Base-by-base conservation (phyloP, 2,797 vertebrate genomes). In the Anomalospiza imberbis region DNA sequence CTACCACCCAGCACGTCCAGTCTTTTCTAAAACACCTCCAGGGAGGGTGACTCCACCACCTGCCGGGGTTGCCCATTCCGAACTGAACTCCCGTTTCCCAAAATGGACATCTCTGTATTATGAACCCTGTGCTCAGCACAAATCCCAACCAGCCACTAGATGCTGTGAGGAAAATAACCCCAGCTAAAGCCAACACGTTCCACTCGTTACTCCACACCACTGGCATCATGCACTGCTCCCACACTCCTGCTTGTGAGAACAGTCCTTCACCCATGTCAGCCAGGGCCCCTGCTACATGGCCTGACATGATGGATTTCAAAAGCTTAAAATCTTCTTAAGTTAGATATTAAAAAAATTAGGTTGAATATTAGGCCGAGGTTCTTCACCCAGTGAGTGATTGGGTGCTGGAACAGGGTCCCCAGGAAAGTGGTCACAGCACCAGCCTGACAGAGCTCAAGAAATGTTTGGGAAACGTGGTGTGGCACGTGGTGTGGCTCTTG, bases 381-480 rank as follows among this genome's bases (percentile, higher is more conserved):
- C 31, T 32, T 65, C 22, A 14, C 10, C 9, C n/a, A 20, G 18
- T 71, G 31, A 4, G 18, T 54, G 31, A 16, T 3, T 42, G 31
- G 31, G 22, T 51, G 29, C 47, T 36, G 13, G 36, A 53, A 32
- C 34, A 36, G 26, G 6, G 7, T 34, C 9, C 17, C 13, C 15
- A 53, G 45, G 15, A 26, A 17, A 29, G 22, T 11, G 31, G 13
- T n/a, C 26, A 9, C 16, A 36, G 34, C 60, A 21, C 22, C 34
- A 54, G 40, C 13, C 63, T 71, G 45, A 28, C 9, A 47, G 20
- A 76, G 12, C 9, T 47, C 58, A 65, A 31, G 11, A 34, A 47
- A 15, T 3, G 5, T 32, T 47, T 53, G 21, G n/a, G 18, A 21
- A 19, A 32, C 0, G 0, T 9, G 60, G 26, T 17, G 0, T 0